Conservation (phyloP, 2,113 vertebrate genomes). For the Leiothrix lutea region DNA sequence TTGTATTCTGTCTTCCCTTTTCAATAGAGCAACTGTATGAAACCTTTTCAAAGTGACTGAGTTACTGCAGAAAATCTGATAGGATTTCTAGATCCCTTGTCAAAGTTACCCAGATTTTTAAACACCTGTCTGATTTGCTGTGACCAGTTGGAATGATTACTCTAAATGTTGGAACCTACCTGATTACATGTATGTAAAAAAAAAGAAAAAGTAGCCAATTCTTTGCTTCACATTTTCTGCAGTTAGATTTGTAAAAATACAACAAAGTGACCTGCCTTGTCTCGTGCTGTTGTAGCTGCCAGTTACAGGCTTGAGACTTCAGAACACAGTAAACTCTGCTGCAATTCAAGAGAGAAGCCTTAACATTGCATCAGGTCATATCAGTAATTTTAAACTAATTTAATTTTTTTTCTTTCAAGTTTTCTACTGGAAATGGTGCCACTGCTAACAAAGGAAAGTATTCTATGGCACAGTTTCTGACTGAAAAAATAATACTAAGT, state of each 20-base stretch:
- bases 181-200: not conserved
- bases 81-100: not conserved
- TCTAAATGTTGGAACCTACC: not conserved
- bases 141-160: not conserved
- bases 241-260: not conserved
- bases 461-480: not conserved
- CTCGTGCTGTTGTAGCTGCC: not conserved
- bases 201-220: not conserved
- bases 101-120: not conserved
- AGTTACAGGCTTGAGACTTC: not conserved
- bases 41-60: not conserved
- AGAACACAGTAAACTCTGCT: not conserved
- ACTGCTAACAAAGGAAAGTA: not conserved
- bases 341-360: not conserved
- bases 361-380: not conserved
- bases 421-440: not conserved
- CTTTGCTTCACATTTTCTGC: not conserved
- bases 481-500: not conserved
- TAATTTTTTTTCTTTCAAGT: not conserved
- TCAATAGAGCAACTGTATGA: not conserved
- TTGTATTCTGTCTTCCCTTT: slow-evolving; percentile 40
- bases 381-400: not conserved
- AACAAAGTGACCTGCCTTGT: not conserved
- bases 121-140: not conserved
- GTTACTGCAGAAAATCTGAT: not conserved